Evolutionary conservation across 2,113 vertebrate species (phyloP).

Genomic region (Motacilla tschutschensis): DNA sequence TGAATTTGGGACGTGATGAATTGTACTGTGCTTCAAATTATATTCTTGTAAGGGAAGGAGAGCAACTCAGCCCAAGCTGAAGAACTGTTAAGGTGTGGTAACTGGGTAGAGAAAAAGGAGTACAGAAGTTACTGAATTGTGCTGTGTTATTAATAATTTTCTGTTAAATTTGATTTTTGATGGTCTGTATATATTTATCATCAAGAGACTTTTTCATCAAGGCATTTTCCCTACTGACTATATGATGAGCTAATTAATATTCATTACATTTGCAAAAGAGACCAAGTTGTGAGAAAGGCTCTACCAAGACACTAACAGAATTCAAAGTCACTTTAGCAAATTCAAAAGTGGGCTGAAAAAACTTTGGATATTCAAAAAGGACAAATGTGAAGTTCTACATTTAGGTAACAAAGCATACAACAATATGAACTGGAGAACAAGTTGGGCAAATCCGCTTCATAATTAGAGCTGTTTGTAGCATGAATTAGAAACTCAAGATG

Average conservation of each 20-base stretch:
- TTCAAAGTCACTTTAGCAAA: background rate
- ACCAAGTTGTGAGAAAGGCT: background rate
- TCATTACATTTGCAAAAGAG: background rate
- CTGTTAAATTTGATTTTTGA: background rate
- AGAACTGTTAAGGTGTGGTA: background rate
- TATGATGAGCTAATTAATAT: background rate
- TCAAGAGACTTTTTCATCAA: background rate
- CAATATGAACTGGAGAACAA: background rate
- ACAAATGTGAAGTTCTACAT: background rate
- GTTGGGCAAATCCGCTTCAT: background rate
- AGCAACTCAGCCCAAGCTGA: background rate
- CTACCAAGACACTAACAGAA: background rate
- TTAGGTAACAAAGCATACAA: background rate
- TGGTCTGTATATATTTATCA: background rate
- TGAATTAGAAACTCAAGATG: background rate
- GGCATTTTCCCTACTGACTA: background rate
- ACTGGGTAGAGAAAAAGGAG: background rate
- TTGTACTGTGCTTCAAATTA: background rate
- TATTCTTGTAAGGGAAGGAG: background rate
- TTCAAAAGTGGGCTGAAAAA: background rate
- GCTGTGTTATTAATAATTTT: background rate
- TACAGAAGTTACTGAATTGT: background rate
- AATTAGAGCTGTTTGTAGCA: background rate
- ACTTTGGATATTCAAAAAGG: background rate
- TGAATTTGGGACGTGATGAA: background rate